A percentile compares a stretch with the other conserved stretches of the same genome.
phyloP scores from a whole-genome alignment of 2,888 invertebrate species.

The Chymomyza caudatula region DNA sequence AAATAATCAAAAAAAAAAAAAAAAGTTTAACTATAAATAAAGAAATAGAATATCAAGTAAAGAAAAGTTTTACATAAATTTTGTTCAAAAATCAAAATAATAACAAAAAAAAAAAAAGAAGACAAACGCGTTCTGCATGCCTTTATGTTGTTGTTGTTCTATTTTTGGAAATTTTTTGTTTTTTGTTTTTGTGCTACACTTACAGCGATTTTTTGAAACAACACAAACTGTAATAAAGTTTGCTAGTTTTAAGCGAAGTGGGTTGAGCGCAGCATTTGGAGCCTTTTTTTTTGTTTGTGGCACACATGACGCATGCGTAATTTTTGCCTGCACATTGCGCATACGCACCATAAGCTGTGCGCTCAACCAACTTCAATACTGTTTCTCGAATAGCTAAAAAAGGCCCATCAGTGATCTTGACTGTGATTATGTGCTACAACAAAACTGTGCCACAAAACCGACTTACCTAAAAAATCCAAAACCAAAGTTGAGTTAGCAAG shows the following conservation, averaged over 20 bases:
- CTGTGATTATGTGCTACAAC: conserved; percentile 33
- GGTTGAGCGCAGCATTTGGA: too few species aligned
- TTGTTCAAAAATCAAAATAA: not conserved
- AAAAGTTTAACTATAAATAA: not conserved
- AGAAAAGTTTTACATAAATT: conserved; percentile 5
- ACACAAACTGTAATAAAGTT: not conserved
- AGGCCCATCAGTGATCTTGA: not conserved
- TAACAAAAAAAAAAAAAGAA: not conserved
- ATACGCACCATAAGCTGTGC: conserved; percentile 6
- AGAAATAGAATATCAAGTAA: conserved; percentile 1
- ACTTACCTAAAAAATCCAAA: conserved; percentile 2
- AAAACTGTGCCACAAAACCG: not conserved
- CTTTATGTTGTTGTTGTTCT: not conserved
- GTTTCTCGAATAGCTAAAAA: not conserved
- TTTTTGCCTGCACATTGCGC: not conserved
- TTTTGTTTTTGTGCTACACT: not conserved
- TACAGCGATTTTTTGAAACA: not conserved
- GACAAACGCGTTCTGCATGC: not conserved
- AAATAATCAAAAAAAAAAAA: not conserved
- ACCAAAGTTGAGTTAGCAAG: not conserved
- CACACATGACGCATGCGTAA: not conserved
- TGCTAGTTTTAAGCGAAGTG: not conserved
- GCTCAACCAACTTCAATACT: not conserved
- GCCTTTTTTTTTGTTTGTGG: not conserved
- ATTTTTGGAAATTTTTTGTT: not conserved